Evolutionary conservation across 2,888 invertebrate genomes (phyloP).

Genomic region (Dasypogon diadema): DNA sequence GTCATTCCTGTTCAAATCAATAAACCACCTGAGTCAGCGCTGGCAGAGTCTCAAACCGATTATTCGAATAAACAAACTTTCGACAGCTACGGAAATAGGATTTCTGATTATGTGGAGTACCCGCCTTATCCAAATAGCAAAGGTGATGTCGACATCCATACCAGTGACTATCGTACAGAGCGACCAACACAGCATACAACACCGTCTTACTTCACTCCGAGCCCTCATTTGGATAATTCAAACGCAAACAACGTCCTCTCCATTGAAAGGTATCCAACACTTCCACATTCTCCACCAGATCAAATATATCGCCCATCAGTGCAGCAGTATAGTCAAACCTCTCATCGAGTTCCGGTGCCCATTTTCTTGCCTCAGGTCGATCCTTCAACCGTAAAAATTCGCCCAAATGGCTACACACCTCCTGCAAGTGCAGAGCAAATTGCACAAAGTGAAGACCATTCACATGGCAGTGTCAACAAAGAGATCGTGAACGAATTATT

Average conservation of each 20-base stretch:
- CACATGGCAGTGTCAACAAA: constrained; percentile 45
- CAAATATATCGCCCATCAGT: background rate
- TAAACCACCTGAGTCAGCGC: constrained; percentile 9
- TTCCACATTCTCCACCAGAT: constrained; percentile 47
- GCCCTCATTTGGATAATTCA: constrained; percentile 64
- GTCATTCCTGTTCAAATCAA: constrained; percentile 64
- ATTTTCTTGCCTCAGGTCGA: constrained; percentile 61
- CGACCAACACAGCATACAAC: constrained; percentile 60
- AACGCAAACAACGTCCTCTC: constrained; percentile 64
- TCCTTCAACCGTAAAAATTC: constrained; percentile 61
- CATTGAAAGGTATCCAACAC: constrained; percentile 60
- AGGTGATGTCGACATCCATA: constrained; percentile 36
- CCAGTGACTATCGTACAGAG: constrained; percentile 55
- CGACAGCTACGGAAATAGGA: constrained; percentile 65
- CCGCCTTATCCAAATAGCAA: constrained; percentile 52
- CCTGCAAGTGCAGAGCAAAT: constrained; percentile 61
- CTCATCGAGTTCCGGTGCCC: constrained; percentile 52
- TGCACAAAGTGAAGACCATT: constrained; percentile 58
- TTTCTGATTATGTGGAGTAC: constrained; percentile 43
- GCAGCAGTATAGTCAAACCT: constrained; percentile 45
- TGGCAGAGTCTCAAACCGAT: too few species aligned
- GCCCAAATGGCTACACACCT: constrained; percentile 65
- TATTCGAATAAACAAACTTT: background rate
- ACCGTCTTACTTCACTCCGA: constrained; percentile 63
- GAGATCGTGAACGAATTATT: constrained; percentile 55